These are phyloP conservation scores for Tachuris rubrigastra DNA, from an alignment of 2,113 vertebrate genomes.

Conservation along the genomic window DNA sequence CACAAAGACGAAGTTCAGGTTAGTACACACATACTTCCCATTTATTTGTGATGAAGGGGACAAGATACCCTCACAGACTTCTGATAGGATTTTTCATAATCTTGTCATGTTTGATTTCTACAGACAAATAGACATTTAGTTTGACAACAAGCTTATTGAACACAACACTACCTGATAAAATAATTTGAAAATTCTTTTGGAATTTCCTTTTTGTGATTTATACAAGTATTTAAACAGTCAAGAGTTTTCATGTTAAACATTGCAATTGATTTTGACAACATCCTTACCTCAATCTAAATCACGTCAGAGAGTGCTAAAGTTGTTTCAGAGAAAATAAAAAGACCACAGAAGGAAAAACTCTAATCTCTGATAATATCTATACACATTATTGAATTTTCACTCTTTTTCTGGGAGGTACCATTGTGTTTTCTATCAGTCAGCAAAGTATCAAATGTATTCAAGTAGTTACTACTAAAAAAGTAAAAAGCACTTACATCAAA, in stretches of 20 bases:
- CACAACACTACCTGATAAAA: not conserved
- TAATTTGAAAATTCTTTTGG: not conserved
- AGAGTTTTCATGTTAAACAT: not conserved
- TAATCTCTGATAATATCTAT: not conserved
- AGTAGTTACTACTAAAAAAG: not conserved
- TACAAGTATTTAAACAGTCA: not conserved
- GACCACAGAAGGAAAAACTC: not conserved
- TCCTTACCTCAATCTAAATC: not conserved
- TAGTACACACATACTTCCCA: not conserved
- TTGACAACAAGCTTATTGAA: not conserved
- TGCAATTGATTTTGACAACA: not conserved
- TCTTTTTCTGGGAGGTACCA: not conserved
- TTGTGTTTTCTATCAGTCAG: not conserved
- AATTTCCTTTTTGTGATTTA: not conserved
- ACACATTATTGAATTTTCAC: not conserved
- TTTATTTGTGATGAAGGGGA: not conserved
- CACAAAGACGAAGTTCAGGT: not conserved
- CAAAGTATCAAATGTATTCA: not conserved
- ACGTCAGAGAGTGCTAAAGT: not conserved
- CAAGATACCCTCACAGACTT: not conserved
- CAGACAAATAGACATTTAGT: not conserved
- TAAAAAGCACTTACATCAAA: not conserved
- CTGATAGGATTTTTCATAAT: not conserved
- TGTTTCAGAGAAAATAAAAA: not conserved
- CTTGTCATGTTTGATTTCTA: not conserved